Conservation (phyloP, 35 echinoderm and acorn worm genomes). For the Amphiura filiformis region DNA sequence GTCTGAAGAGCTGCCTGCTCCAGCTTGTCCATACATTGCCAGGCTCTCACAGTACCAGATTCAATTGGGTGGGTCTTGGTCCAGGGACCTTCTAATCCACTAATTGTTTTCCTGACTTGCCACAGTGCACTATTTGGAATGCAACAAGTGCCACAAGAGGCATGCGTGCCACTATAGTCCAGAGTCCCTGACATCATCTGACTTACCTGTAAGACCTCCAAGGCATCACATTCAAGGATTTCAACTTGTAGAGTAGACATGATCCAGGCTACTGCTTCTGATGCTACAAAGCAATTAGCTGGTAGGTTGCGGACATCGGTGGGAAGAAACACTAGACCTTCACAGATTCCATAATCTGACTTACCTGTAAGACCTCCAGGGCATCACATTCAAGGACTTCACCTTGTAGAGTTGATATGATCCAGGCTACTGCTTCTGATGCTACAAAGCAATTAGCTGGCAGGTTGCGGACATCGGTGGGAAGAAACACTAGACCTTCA, state of each 20-base stretch:
- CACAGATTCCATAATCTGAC: too few species aligned
- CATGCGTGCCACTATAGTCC: too few species aligned
- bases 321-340: slow-evolving; percentile 20
- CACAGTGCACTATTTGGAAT: too few species aligned
- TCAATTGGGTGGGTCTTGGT: too few species aligned
- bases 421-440: slow-evolving; percentile 21
- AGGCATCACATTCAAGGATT: slow-evolving; percentile 17
- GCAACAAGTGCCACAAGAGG: too few species aligned
- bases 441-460: slow-evolving; percentile 24
- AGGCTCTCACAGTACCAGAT: too few species aligned
- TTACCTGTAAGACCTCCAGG: slow-evolving; percentile 35
- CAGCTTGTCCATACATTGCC: too few species aligned
- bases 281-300: slow-evolving; percentile 12
- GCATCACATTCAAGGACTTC: slow-evolving; percentile 30
- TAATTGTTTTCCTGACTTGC: too few species aligned
- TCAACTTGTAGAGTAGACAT: slow-evolving; percentile 30
- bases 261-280: slow-evolving; percentile 28
- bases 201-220: slow-evolving; percentile 41
- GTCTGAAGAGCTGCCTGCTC: too few species aligned
- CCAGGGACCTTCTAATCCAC: too few species aligned
- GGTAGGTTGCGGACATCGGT: slow-evolving; percentile 16
- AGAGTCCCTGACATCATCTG: too few species aligned
- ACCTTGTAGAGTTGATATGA: slow-evolving; percentile 24
- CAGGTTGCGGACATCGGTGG: slow-evolving; percentile 6
- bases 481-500: slow-evolving; percentile 19